Conservation (phyloP, 2,888 invertebrate genomes). For the Onchidella celtica region DNA sequence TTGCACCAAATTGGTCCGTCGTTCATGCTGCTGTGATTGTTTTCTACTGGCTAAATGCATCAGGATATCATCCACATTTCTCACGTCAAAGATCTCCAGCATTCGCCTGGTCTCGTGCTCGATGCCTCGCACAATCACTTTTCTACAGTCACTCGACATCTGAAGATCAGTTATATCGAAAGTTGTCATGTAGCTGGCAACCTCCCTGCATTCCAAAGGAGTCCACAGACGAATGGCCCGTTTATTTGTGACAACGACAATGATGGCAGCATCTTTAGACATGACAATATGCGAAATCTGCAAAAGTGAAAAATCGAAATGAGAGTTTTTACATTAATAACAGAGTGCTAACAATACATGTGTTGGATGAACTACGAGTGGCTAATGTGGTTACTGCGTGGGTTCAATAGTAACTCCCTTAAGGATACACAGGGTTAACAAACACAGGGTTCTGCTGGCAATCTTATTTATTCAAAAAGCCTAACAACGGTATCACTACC, state of each 20-base stretch:
- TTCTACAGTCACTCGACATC: constrained; percentile 51
- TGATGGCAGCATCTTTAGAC: constrained; percentile 50
- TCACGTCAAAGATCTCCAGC: constrained; percentile 47
- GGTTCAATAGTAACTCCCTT: no score
- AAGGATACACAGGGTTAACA: no score
- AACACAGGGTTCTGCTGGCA: no score
- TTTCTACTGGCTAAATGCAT: constrained; percentile 21
- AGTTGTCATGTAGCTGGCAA: constrained; percentile 45
- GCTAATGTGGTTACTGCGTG: no score
- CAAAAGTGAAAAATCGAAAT: background rate
- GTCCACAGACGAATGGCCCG: constrained; percentile 47
- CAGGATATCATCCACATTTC: constrained; percentile 44
- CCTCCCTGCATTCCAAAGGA: constrained; percentile 31
- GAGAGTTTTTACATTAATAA: no score
- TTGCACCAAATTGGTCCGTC: background rate
- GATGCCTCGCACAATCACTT: constrained; percentile 36
- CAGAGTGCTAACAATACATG: no score
- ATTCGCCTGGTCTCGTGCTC: constrained; percentile 9
- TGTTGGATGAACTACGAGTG: no score
- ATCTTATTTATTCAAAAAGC: no score
- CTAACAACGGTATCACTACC: no score
- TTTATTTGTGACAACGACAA: constrained; percentile 41
- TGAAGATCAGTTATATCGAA: constrained; percentile 40
- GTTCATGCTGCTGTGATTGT: constrained; percentile 12
- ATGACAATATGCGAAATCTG: constrained; percentile 48